phyloP scores from a whole-genome alignment of 2,113 vertebrate species.

The Leucopsar rothschildi region DNA sequence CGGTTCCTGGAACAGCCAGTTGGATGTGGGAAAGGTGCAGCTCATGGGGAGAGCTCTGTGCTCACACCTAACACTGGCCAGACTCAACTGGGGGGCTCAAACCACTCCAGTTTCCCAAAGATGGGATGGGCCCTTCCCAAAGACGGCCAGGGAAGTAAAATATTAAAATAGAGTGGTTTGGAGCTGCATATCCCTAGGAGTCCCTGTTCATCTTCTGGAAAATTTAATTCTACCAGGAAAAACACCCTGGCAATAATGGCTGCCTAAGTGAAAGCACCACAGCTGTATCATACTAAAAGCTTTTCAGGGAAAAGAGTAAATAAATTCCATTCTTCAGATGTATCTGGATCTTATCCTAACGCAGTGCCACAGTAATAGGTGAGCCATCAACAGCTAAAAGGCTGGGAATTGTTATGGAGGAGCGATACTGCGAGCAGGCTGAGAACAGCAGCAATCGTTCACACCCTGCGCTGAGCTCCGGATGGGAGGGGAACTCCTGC shows the following conservation, averaged over 20 bases:
- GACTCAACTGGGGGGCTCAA: background rate
- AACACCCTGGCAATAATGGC: constrained; percentile 11
- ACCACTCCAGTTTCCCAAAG: background rate
- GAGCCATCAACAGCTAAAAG: constrained; percentile 64
- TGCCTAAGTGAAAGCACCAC: constrained; percentile 18
- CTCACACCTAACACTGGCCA: background rate
- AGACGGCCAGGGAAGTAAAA: background rate
- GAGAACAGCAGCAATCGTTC: background rate
- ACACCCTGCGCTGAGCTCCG: background rate
- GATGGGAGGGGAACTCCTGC: background rate
- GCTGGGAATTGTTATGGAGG: constrained; percentile 48
- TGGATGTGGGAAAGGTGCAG: background rate
- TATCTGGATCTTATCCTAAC: constrained; percentile 62
- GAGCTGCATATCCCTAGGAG: background rate
- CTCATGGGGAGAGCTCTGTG: background rate
- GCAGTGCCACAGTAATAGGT: constrained; percentile 37
- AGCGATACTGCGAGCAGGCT: constrained; percentile 31
- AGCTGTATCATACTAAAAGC: constrained; percentile 68
- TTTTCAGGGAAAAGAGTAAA: constrained; percentile 69
- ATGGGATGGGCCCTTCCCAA: background rate
- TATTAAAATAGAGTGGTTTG: background rate
- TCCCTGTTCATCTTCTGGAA: constrained; percentile 43
- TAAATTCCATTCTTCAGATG: constrained; percentile 62
- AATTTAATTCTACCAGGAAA: constrained; percentile 54
- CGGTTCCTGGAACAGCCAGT: background rate